Evolutionary conservation across 2,797 vertebrate genomes (phyloP), one percentile per base, ranked within the genome.

Genomic region (Aotus griseimembra): DNA sequence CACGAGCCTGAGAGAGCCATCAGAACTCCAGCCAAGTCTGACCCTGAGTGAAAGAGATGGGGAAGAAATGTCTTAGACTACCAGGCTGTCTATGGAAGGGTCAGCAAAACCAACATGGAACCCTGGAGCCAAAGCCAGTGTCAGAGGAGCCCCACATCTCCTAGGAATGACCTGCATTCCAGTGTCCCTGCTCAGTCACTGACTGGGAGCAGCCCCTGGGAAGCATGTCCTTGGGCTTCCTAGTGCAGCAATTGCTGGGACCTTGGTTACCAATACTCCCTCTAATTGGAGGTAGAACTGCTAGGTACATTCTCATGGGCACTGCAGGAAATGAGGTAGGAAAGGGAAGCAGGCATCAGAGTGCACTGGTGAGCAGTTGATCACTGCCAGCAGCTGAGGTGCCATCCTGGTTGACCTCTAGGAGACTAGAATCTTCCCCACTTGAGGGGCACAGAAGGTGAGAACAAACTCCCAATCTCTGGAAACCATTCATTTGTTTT

Each of bases 291-390:
- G 36, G 64, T 33, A 33, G 36, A 46, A 30, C n/a, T n/a, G 14
- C 22, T 39, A 8, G 39, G 28, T 8, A 30, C 24, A 5, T 41
- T 36, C 46, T 41, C 0, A 1, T 0, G 14, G 19, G 24, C 33
- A 55, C 46, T 7, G 0, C 15, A 36, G 30, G 80, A 83, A 39
- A 26, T 2, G 8, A 67, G 20, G 24, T 28, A 7, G 11, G 64
- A 10, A 70, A 30, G 20, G 48, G 41, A 19, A 67, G 41, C 36
- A 48, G 64, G n/a, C 6, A 0, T 48, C 5, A 1, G 57, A n/a
- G 10, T 10, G 6, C 12, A 13, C 22, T 55, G 33, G 41, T 14
- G 44, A 84, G 58, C 30, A 46, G 55, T 20, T 39, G 17, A 15
- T 44, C n/a, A 22, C 52, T 0, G 4, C 52, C 44, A 12, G 50